phyloP scores from a whole-genome alignment of 2,797 vertebrate genomes.

The Kryptopterus vitreolus region DNA sequence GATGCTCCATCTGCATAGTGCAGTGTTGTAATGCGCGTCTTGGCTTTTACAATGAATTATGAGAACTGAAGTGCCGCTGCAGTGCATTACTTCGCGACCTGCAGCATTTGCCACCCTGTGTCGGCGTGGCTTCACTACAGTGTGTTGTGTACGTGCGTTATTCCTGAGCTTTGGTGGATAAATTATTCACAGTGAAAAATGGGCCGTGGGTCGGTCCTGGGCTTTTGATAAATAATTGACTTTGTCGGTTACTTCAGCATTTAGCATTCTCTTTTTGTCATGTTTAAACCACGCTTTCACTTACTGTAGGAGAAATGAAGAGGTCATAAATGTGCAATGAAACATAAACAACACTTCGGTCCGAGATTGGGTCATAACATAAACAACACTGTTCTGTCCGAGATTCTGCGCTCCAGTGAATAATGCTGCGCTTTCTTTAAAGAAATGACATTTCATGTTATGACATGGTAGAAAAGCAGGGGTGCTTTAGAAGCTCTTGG shows the following conservation, averaged over 20 bases:
- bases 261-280: constrained; percentile 38
- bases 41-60: constrained; percentile 15
- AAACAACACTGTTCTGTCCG: neutral
- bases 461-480: neutral
- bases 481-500: neutral
- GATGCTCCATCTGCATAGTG: neutral
- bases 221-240: constrained; percentile 54
- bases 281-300: neutral
- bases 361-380: too few species aligned
- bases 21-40: constrained; percentile 10
- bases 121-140: constrained; percentile 21
- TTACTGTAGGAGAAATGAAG: constrained; percentile 5
- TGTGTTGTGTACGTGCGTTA: constrained; percentile 5
- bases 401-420: neutral
- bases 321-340: neutral
- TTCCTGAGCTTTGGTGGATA: constrained; percentile 25
- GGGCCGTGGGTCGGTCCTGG: constrained; percentile 39
- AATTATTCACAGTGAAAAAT: constrained; percentile 53
- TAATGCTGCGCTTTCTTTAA: neutral
- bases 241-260: constrained; percentile 44
- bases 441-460: neutral
- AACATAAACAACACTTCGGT: neutral
- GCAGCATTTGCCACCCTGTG: neutral
- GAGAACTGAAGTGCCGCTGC: neutral
- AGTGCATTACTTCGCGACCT: neutral